These are phyloP conservation scores for Megalopta genalis DNA, from an alignment of 1,140 invertebrate genomes.

Conservation along the genomic window DNA sequence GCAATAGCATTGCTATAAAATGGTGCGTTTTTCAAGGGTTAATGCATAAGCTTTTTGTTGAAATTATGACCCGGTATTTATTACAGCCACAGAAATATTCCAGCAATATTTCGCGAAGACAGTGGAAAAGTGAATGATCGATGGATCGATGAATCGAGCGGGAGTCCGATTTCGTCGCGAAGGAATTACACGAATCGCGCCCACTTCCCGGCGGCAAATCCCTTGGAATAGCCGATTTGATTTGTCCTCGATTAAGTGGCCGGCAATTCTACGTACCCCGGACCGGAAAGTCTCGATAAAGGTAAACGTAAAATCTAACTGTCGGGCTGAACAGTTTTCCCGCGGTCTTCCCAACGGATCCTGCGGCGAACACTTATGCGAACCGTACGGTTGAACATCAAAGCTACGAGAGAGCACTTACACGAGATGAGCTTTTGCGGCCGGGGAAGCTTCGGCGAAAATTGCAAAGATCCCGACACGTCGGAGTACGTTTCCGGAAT, in stretches of 20 bases:
- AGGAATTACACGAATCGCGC: not conserved
- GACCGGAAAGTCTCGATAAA: constrained; percentile 36
- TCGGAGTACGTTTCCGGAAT: constrained; percentile 25
- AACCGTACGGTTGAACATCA: constrained; percentile 44
- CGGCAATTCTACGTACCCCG: not conserved
- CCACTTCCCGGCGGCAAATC: not conserved
- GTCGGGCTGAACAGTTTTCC: constrained; percentile 47
- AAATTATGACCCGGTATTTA: no score
- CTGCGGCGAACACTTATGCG: constrained; percentile 44
- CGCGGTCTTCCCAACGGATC: constrained; percentile 24
- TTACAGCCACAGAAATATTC: no score
- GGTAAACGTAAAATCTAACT: constrained; percentile 77
- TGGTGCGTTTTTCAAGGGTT: no score
- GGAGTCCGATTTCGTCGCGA: not conserved
- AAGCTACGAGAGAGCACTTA: constrained; percentile 47
- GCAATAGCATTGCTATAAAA: no score
- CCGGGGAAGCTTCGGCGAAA: constrained; percentile 43
- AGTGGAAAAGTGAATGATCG: not conserved
- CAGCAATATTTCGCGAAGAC: no score
- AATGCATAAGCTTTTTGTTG: no score
- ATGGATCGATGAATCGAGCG: not conserved
- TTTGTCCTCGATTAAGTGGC: constrained; percentile 45
- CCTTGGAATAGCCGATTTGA: not conserved
- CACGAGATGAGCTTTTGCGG: constrained; percentile 59
- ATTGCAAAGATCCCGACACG: constrained; percentile 39